Evolutionary conservation across 2,797 vertebrate genomes (phyloP), one percentile per base, ranked within the genome.

Genomic region (Pipistrellus nathusii): DNA sequence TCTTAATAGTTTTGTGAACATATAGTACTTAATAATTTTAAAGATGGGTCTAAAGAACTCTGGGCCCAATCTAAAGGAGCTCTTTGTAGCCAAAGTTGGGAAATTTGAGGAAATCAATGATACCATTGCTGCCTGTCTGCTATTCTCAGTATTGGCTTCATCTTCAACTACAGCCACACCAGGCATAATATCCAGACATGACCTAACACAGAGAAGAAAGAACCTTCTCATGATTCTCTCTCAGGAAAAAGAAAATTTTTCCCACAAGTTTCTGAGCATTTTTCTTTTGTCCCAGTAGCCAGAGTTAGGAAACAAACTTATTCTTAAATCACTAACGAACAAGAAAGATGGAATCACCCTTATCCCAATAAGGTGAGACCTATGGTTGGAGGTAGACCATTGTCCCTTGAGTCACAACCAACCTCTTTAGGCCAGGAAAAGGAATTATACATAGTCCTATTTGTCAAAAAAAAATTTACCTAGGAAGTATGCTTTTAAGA

Each of bases 401-500:
- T 30, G 27, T 41, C 25, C 13, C 17, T 62, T 55, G 82, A 78
- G 23, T 91, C 23, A 87, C 8, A 88, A 62, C 8, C 71, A 80
- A 76, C 4, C 2, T 88, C 30, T 66, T 78, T 20, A 48, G 46
- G 8, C 18, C 57, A 72, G 8, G 12, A 88, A 93, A 88, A 92
- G 21, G 30, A 84, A 86, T 62, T 68, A 77, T 80, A 66, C 13
- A 73, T 76, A 64, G 30, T 64, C 21, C 12, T 68, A 14, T 88
- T 95, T 90, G 57, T 73, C 41, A 93, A 46, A 91, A 18, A 81
- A 68, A 68, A 44, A 51, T 41, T 94, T 81, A 76, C 59, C 32
- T 48, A 14, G 44, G 7, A 73, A 14, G 10, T 68, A 15, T 82
- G 57, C 13, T 95, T 25, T 71, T 59, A 27, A 13, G 48, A 69